Base-by-base conservation (phyloP, 2,113 vertebrate genomes). In the Gasterosteus nipponicus region DNA sequence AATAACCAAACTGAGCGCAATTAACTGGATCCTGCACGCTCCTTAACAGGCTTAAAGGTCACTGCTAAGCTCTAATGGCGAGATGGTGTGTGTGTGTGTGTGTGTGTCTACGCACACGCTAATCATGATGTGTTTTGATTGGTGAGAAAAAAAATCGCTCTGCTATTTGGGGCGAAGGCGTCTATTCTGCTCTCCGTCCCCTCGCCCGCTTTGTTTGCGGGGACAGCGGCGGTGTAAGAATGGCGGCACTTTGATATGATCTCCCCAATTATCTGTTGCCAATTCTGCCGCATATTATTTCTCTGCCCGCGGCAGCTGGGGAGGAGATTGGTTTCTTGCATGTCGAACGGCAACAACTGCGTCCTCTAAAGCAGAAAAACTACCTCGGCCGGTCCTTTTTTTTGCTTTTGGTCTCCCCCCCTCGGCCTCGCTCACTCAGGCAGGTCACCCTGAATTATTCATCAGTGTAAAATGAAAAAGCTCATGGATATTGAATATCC, bases 381-480 rank as follows among this genome's bases (percentile, higher is more conserved):
- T 84, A 89, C 89, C 86, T 89, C 83, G 82, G 83, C 70, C 47
- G 6, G 31, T 69, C 54, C 62, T 77, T 58, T 58, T 16, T 69
- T 81, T 61, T 81, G 64, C 57, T 68, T 29, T 46, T 41, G 9
- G 10, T 12, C 10, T 35, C 67, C 73, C 54, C 80, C 80, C 78
- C 66, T 71, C 60, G 78, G 56, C 81, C 64, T 83, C 85, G 75
- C 80, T 85, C 75, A 54, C 85, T 90, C 86, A 74, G 76, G 87
- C 91, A 93, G 92, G 92, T 93, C 91, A 93, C 88, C 88, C 90
- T 94, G 91, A 93, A 94, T 94, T 92, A 94, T 94, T 93, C 92
- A 94, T 92, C 86, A 86, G 86, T 78, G 86, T 82, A 86, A 91
- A 94, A 93, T 92, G 90, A 93, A 93, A 93, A 92, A 92, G 88